Conservation (phyloP, 2,113 vertebrate species). For the Micromys minutus region DNA sequence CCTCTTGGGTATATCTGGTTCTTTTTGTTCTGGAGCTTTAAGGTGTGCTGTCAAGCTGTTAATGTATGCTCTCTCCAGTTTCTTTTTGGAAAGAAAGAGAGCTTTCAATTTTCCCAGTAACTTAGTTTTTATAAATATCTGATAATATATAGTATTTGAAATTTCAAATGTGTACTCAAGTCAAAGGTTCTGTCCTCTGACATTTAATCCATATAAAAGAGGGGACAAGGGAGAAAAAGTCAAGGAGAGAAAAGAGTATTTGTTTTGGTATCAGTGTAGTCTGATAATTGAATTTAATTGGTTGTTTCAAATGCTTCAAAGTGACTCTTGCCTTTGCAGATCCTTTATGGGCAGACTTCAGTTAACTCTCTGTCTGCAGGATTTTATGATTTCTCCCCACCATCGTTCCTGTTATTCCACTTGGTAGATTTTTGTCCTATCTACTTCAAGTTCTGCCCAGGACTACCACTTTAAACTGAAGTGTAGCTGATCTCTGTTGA, state of each 20-base stretch:
- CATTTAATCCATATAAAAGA: neutral
- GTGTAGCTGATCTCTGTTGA: neutral
- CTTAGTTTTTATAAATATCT: neutral
- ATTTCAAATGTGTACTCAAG: constrained; percentile 40
- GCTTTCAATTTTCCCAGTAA: neutral
- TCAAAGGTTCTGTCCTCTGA: neutral
- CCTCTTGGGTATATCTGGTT: no score
- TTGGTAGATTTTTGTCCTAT: neutral
- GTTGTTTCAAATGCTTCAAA: neutral
- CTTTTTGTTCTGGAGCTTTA: no score
- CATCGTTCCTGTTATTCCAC: neutral
- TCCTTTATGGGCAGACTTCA: neutral
- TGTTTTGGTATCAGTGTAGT: neutral
- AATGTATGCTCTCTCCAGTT: no score
- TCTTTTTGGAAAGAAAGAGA: no score
- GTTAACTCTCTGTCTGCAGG: neutral
- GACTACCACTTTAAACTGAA: neutral
- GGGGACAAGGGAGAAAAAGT: neutral
- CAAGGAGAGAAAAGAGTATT: neutral
- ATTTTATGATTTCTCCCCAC: neutral
- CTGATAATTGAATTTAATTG: neutral
- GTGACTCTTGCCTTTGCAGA: neutral
- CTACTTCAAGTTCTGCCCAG: neutral
- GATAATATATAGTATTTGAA: neutral
- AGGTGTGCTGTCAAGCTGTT: no score